A percentile compares a stretch with the other conserved stretches of the same genome.
Evolutionary conservation across 2,888 invertebrate species (phyloP).

Genomic region (Mellilla xanthometata): DNA sequence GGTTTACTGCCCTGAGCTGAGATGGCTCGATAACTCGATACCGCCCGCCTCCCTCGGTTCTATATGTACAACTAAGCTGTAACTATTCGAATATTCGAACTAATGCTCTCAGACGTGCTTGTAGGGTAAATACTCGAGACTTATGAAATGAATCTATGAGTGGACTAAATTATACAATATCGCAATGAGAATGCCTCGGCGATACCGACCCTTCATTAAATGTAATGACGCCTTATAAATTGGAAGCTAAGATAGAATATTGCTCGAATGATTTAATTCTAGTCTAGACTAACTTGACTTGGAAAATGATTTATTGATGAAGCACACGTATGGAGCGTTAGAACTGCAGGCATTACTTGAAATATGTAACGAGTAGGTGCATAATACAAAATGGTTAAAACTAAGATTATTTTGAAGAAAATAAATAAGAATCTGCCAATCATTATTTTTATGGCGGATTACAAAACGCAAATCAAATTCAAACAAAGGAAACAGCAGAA

Average conservation of each 20-base stretch:
- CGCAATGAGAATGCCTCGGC: conserved; percentile 13
- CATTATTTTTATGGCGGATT: too few relatives aligned
- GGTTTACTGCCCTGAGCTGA: conserved; percentile 39
- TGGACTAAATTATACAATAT: conserved; percentile 22
- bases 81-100: conserved; percentile 5
- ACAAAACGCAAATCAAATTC: too few relatives aligned
- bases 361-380: too few relatives aligned
- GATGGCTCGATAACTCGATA: conserved; percentile 31
- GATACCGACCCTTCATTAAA: conserved; percentile 21
- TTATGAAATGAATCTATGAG: conserved; percentile 26
- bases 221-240: conserved; percentile 22
- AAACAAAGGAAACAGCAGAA: too few relatives aligned
- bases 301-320: neutral
- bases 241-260: conserved; percentile 14
- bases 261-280: conserved; percentile 18
- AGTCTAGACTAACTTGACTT: conserved; percentile 9
- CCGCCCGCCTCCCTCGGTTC: conserved; percentile 6
- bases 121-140: conserved; percentile 16
- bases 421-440: too few relatives aligned
- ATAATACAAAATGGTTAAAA: too few relatives aligned
- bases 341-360: too few relatives aligned
- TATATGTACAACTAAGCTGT: neutral
- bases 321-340: too few relatives aligned
- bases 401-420: too few relatives aligned
- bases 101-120: conserved; percentile 6